Conservation (phyloP, 2,888 invertebrate genomes). For the Sthenelais limicola region DNA sequence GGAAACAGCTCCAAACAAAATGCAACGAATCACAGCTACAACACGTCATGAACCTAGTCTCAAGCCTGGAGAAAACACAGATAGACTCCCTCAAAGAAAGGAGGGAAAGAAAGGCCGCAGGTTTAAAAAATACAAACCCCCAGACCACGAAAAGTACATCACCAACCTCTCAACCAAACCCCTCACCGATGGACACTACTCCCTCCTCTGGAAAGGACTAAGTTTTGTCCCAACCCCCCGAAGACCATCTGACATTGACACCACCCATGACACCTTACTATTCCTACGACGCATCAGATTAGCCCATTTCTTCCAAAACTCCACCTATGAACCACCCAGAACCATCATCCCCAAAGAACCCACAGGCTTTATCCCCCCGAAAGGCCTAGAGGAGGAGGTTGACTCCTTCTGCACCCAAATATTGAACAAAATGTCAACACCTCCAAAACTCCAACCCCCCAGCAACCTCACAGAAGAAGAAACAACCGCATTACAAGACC, state of each 20-base stretch:
- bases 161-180: constrained; percentile 9
- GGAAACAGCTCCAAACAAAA: too few species aligned
- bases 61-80: too few species aligned
- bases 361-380: background rate
- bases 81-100: too few species aligned
- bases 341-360: background rate
- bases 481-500: background rate
- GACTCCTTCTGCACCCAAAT: background rate
- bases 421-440: background rate
- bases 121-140: background rate
- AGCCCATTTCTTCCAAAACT: background rate
- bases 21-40: too few species aligned
- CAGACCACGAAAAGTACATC: background rate
- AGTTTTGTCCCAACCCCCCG: constrained; percentile 2
- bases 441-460: too few species aligned
- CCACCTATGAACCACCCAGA: background rate
- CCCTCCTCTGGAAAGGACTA: background rate
- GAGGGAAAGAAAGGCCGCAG: too few species aligned
- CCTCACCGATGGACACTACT: background rate
- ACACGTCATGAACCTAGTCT: too few species aligned
- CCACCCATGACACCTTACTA: background rate
- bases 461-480: background rate
- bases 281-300: constrained; percentile 1
- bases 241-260: background rate
- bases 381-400: background rate